Percentiles rank a stretch among this genome's conserved stretches.
Evolutionary conservation across 1,140 invertebrate species (phyloP).

Genomic region (Acarapis woodi): DNA sequence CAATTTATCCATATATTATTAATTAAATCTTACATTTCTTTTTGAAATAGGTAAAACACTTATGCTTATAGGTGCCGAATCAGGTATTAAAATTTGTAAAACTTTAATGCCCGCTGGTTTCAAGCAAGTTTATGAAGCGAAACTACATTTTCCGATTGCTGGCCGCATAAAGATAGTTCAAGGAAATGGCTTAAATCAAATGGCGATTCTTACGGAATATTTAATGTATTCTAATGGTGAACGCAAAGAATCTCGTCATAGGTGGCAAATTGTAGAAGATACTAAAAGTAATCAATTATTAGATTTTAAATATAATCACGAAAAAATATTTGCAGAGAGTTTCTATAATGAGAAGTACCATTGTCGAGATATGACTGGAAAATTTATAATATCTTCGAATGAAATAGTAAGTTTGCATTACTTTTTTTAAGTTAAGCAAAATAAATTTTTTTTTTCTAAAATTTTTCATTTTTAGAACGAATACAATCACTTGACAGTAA

Average conservation of each 20-base stretch:
- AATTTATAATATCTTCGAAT: background rate
- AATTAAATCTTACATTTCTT: no score
- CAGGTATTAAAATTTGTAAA: slow-evolving; percentile 11
- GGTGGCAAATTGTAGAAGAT: slow-evolving; percentile 3
- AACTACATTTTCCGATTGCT: slow-evolving; percentile 6
- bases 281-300: background rate
- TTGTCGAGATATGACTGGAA: background rate
- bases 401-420: background rate
- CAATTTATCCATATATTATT: no score
- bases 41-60: slow-evolving; percentile 13
- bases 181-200: background rate
- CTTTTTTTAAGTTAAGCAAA: slow-evolving; percentile 7
- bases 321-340: background rate
- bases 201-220: background rate
- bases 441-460: no score
- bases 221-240: slow-evolving; percentile 3
- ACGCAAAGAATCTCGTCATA: slow-evolving; percentile 1
- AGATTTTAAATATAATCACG: slow-evolving; percentile 1
- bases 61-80: slow-evolving; percentile 10
- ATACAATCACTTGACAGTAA: slow-evolving; percentile 10
- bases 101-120: slow-evolving; percentile 10
- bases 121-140: slow-evolving; percentile 1
- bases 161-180: slow-evolving; percentile 6
- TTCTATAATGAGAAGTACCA: background rate
- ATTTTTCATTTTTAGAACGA: slow-evolving; percentile 6